A percentile compares a stretch with the other conserved stretches of the same genome.
phyloP scores from a whole-genome alignment of 2,797 vertebrate genomes.

The Spinibarbus caldwelli region DNA sequence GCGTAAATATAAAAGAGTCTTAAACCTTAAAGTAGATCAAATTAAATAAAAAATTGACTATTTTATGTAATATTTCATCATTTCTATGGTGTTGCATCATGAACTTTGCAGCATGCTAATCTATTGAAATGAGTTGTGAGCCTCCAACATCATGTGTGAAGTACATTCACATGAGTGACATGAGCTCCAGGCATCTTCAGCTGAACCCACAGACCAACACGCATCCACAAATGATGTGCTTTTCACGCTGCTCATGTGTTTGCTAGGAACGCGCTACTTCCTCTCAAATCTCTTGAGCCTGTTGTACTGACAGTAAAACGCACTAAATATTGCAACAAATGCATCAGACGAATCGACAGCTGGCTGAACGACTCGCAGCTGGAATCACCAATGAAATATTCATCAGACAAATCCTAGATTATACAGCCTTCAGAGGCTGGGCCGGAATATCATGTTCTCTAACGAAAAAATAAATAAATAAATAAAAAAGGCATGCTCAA shows the following conservation, averaged over 20 bases:
- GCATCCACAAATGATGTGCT: too few species aligned
- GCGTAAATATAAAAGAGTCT: too few species aligned
- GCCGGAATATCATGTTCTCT: not conserved
- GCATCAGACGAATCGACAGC: conserved; percentile 5
- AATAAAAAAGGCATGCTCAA: conserved; percentile 5
- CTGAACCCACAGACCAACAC: not conserved
- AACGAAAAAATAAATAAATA: not conserved
- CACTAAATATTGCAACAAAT: conserved; percentile 17
- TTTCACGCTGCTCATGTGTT: not conserved
- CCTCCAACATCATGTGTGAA: not conserved
- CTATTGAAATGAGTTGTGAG: too few species aligned
- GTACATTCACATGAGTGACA: not conserved
- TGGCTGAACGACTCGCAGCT: conserved; percentile 9
- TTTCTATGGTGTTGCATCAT: not conserved
- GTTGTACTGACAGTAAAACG: not conserved
- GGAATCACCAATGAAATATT: conserved; percentile 25
- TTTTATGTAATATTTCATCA: not conserved
- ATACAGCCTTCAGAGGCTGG: not conserved
- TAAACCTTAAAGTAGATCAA: not conserved
- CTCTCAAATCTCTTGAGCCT: not conserved
- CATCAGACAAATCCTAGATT: conserved; percentile 12
- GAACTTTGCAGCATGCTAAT: not conserved
- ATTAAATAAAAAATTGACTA: not conserved
- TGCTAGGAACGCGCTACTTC: not conserved
- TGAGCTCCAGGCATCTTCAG: conserved; percentile 21